Base-by-base conservation (phyloP, 2,888 invertebrate genomes). In the Diplazon laetatorius region DNA sequence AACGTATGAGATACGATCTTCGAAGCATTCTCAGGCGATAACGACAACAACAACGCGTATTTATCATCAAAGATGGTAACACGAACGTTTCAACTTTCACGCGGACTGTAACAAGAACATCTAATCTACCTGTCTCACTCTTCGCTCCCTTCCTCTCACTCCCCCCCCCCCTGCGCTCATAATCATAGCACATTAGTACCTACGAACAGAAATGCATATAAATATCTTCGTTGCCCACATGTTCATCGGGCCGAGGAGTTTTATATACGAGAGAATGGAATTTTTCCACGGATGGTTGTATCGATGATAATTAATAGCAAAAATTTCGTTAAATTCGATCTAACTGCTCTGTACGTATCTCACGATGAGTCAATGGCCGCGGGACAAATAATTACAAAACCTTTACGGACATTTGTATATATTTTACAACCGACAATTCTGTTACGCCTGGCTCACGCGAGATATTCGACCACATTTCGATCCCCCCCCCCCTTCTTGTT, bases 201-300 rank as follows among this genome's bases (percentile, higher is more conserved):
- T n/a, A n/a, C n/a, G 30, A 25, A 52, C n/a, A 52, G 1, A 52
- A 25, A 30, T 63, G 16, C 20, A 46, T 48, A 42, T 59, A 18
- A 18, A 25, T 46, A 14, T 44, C 25, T n/a, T n/a, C 4, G 4
- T 14, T 18, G 30, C 72, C 80, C 80, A 80, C 81, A 80, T 84
- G 80, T 78, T 70, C 80, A 78, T 30, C 48, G 35, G n/a, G 57
- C 50, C 78, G 76, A 79, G 74, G 81, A 50, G 20, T 44, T 44
- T 9, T 30, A n/a, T 30, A 30, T 25, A 14, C 14, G 59, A 50
- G 46, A 46, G 25, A 59, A 59, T 65, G 65, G 69, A 62, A 46
- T 44, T 63, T 30, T 2, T 30, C 62, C 66, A 55, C 66, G 68
- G 18, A 68, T 63, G 68, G 46, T 57, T 65, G 30, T 60, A 70